Evolutionary conservation across 2,888 invertebrate genomes (phyloP).

Genomic region (Caenorhabditis imperialis): DNA sequence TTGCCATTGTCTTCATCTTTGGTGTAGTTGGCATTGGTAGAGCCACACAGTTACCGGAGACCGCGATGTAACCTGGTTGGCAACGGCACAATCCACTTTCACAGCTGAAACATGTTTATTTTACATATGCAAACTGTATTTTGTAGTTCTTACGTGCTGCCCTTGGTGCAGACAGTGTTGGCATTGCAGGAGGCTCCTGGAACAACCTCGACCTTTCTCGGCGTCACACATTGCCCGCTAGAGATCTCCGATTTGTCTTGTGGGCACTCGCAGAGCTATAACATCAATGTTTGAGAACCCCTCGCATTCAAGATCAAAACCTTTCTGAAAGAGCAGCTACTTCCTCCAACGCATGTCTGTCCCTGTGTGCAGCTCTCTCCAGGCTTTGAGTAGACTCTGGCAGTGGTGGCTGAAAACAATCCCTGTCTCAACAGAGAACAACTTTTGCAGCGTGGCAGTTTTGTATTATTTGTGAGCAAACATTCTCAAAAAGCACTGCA

Average conservation of each 20-base stretch:
- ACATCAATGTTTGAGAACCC: not conserved
- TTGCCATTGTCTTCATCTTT: conserved; percentile 57
- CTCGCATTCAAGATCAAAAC: conserved; percentile 1
- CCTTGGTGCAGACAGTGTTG: conserved; percentile 58
- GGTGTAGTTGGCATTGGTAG: conserved; percentile 63
- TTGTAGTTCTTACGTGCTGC: conserved; percentile 53
- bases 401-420: conserved; percentile 45
- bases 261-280: conserved; percentile 72
- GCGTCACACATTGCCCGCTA: conserved; percentile 66
- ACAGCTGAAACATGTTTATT: conserved; percentile 48
- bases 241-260: conserved; percentile 66
- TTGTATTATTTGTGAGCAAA: conserved; percentile 24
- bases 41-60: conserved; percentile 62
- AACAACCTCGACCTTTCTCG: conserved; percentile 47
- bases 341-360: conserved; percentile 68
- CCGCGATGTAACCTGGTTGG: conserved; percentile 60
- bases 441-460: not conserved
- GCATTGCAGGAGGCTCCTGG: conserved; percentile 65
- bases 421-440: not conserved
- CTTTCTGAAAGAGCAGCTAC: conserved; percentile 61
- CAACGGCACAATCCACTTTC: conserved; percentile 64
- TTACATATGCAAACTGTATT: not conserved
- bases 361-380: conserved; percentile 67
- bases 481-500: conserved; percentile 29
- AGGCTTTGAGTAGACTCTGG: conserved; percentile 65